Percentiles rank a stretch among this genome's conserved stretches.
Evolutionary conservation across 2,113 vertebrate species (phyloP).

Genomic region (Tiliqua scincoides): DNA sequence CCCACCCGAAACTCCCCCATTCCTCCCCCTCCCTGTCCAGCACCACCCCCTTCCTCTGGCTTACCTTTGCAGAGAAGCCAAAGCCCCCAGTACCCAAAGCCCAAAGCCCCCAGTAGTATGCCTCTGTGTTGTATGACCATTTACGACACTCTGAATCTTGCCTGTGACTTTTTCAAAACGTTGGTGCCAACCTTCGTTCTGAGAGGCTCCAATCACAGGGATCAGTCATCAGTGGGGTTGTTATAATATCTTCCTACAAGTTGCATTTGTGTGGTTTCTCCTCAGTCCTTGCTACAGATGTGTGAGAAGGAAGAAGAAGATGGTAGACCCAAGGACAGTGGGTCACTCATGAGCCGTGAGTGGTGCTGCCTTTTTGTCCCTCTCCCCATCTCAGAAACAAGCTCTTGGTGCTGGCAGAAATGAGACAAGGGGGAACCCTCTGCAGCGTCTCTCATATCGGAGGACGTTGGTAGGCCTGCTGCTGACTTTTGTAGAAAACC

Average conservation of each 20-base stretch:
- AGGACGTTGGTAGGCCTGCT: constrained; percentile 6
- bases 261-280: constrained; percentile 55
- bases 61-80: no score
- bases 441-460: background rate
- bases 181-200: no score
- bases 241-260: constrained; percentile 40
- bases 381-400: background rate
- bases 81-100: no score
- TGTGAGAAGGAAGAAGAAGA: constrained; percentile 42
- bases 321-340: constrained; percentile 40
- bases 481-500: constrained; percentile 40
- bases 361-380: background rate
- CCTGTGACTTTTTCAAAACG: no score
- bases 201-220: background rate
- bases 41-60: no score
- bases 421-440: background rate
- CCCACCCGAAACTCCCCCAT: no score
- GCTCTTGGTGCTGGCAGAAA: constrained; percentile 2
- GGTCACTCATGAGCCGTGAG: constrained; percentile 54
- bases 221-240: background rate
- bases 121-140: no score
- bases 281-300: constrained; percentile 59
- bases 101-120: no score
- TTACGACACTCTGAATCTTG: no score
- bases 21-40: no score